Evolutionary conservation across 1,140 invertebrate species (phyloP).

Genomic region (Pseudomyrmex concolor): DNA sequence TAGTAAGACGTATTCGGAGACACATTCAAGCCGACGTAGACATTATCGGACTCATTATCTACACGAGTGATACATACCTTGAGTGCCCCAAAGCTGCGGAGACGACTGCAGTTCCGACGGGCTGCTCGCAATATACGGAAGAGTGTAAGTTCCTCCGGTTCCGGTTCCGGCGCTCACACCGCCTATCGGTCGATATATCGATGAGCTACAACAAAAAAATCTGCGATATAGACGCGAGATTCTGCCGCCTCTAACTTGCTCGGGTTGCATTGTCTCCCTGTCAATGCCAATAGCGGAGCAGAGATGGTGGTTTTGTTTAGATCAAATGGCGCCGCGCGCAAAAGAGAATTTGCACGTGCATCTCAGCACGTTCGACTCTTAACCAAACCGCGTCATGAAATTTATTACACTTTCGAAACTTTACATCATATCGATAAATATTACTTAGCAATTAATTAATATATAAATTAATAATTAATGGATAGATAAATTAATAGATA

Average conservation of each 20-base stretch:
- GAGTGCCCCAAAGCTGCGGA: slow-evolving; percentile 75
- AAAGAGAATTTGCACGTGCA: no score
- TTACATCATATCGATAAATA: no score
- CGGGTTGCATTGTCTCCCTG: neutral
- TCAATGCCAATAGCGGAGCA: neutral
- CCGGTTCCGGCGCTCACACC: slow-evolving; percentile 64
- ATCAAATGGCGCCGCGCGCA: neutral
- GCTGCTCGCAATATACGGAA: slow-evolving; percentile 76
- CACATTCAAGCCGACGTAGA: neutral
- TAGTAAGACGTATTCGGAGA: neutral
- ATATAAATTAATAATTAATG: no score
- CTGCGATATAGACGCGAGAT: neutral
- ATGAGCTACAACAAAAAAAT: slow-evolving; percentile 68
- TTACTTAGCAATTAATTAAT: no score
- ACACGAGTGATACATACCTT: slow-evolving; percentile 68
- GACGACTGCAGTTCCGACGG: slow-evolving; percentile 75
- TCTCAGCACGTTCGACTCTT: no score
- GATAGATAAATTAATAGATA: no score
- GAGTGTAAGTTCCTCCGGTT: slow-evolving; percentile 64
- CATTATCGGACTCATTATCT: neutral
- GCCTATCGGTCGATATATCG: slow-evolving; percentile 78
- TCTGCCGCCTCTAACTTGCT: neutral
- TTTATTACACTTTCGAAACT: no score
- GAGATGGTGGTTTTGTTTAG: neutral
- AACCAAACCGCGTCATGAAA: no score